Evolutionary conservation across 2,888 invertebrate genomes (phyloP).

Genomic region (Drosophila recens): DNA sequence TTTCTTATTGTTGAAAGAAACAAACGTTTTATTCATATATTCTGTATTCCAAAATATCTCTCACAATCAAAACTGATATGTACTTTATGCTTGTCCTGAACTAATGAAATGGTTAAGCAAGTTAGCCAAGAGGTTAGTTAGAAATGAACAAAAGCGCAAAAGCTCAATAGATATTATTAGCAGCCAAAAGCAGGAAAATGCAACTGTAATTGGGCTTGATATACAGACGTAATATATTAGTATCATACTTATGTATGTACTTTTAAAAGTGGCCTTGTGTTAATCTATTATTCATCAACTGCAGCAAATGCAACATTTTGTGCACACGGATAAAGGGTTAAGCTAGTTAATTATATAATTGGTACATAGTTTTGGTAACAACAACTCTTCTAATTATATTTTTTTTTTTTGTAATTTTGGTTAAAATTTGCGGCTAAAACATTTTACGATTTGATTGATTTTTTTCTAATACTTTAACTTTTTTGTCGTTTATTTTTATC

Average conservation of each 20-base stretch:
- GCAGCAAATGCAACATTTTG: conserved; percentile 46
- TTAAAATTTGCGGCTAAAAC: conserved; percentile 56
- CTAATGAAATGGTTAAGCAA: conserved; percentile 15
- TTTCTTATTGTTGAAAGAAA: conserved; percentile 31
- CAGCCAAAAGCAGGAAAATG: conserved; percentile 35
- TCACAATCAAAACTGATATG: conserved; percentile 61
- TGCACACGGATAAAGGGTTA: conserved; percentile 37
- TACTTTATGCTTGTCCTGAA: conserved; percentile 38
- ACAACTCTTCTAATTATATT: conserved; percentile 35
- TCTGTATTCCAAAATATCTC: conserved; percentile 15
- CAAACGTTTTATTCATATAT: conserved; percentile 4
- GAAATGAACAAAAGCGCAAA: neutral
- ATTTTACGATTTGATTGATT: conserved; percentile 32
- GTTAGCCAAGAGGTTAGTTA: conserved; percentile 10
- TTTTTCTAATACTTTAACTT: conserved; percentile 24
- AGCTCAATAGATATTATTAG: conserved; percentile 11
- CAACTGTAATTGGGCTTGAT: neutral
- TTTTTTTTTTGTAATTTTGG: conserved; percentile 23
- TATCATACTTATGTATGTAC: neutral
- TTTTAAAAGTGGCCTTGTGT: neutral
- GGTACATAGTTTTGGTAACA: conserved; percentile 43
- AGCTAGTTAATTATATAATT: conserved; percentile 46
- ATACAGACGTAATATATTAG: neutral
- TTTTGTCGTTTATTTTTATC: neutral
- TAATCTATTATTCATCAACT: conserved; percentile 26